phyloP scores from a whole-genome alignment of 2,113 vertebrate genomes.

The Callionymus lyra region DNA sequence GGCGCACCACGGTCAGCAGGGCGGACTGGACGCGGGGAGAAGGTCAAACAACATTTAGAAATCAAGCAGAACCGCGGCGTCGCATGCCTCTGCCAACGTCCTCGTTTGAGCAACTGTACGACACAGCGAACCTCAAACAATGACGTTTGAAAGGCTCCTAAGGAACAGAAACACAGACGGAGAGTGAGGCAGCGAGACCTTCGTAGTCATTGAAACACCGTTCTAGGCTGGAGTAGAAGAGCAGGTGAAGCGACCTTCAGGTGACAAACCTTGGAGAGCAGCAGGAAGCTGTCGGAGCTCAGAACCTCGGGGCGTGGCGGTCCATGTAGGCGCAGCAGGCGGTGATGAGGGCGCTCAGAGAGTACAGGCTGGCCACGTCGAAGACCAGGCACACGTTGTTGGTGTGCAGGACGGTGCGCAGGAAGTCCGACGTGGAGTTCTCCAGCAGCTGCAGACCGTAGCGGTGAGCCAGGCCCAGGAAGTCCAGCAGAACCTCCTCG shows the following conservation, averaged over 20 bases:
- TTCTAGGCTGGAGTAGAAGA: no score
- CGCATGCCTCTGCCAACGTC: not conserved
- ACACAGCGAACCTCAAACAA: not conserved
- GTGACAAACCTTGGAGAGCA: slow-evolving; percentile 96
- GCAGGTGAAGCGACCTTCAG: no score
- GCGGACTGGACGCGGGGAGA: slow-evolving; percentile 68
- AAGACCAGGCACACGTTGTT: slow-evolving; percentile 96
- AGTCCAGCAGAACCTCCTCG: slow-evolving; percentile 92
- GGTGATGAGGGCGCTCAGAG: slow-evolving; percentile 76
- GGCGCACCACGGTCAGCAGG: slow-evolving; percentile 79
- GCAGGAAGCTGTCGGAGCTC: slow-evolving; percentile 83
- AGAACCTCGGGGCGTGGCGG: slow-evolving; percentile 88
- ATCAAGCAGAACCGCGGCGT: no score
- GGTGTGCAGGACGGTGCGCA: slow-evolving; percentile 89
- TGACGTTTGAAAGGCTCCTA: no score
- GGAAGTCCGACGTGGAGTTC: slow-evolving; percentile 90
- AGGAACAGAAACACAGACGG: no score
- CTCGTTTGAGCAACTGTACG: no score
- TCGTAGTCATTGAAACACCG: no score
- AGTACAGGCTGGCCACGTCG: slow-evolving; percentile 94
- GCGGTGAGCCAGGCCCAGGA: slow-evolving; percentile 90
- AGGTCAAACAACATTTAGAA: not conserved
- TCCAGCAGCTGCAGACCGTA: slow-evolving; percentile 94
- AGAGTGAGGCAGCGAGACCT: no score
- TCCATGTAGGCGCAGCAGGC: slow-evolving; percentile 97